These are phyloP conservation scores for Tortricodes alternella DNA, from an alignment of 2,888 invertebrate species.

Conservation along the genomic window DNA sequence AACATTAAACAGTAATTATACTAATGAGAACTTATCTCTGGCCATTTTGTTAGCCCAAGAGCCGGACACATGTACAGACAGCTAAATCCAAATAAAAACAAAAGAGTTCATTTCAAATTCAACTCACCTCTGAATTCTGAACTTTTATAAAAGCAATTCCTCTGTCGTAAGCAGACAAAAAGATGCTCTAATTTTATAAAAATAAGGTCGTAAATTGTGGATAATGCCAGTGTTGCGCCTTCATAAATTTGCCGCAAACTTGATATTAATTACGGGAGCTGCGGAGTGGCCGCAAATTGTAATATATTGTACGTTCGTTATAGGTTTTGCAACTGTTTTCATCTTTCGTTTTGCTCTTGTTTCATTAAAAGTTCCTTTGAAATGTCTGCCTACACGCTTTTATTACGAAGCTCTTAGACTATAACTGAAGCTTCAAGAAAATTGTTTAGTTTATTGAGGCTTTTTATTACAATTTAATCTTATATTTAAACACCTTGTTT, in stretches of 20 bases:
- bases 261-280: constrained; percentile 73
- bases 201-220: constrained; percentile 46
- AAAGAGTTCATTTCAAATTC: constrained; percentile 43
- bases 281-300: constrained; percentile 64
- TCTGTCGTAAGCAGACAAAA: constrained; percentile 10
- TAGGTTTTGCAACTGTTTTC: constrained; percentile 34
- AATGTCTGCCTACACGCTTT: constrained; percentile 1
- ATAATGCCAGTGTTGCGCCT: constrained; percentile 33
- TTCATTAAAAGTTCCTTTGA: constrained; percentile 26
- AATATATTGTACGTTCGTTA: constrained; percentile 56
- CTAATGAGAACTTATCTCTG: constrained; percentile 17
- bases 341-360: constrained; percentile 20
- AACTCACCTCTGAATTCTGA: constrained; percentile 44
- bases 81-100: constrained; percentile 26
- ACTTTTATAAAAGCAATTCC: constrained; percentile 39
- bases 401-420: background rate
- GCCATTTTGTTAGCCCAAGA: constrained; percentile 8
- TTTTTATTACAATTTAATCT: too few species aligned
- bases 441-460: too few species aligned
- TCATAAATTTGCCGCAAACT: constrained; percentile 70
- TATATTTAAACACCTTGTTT: too few species aligned
- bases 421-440: constrained; percentile 29
- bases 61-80: background rate
- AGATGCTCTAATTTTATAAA: constrained; percentile 27
- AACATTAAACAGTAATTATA: constrained; percentile 24